Conservation (phyloP, 2,797 vertebrate genomes). For the Cuculus canorus region DNA sequence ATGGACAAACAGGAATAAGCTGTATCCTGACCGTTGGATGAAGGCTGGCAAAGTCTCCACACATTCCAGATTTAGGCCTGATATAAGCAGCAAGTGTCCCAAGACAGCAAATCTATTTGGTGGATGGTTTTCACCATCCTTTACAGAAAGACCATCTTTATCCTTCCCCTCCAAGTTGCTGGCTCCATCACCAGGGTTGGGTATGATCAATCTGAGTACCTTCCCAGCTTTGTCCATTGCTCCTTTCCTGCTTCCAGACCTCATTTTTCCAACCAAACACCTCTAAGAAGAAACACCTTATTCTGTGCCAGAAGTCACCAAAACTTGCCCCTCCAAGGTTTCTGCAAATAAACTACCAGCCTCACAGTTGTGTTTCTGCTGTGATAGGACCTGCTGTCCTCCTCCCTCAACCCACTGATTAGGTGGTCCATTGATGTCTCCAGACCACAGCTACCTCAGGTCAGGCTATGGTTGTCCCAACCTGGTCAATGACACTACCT, state of each 20-base stretch:
- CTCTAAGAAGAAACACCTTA: background rate
- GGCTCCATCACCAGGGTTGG: background rate
- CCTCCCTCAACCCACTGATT: background rate
- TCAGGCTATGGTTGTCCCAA: background rate
- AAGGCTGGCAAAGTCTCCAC: background rate
- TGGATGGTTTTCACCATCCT: background rate
- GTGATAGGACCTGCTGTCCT: background rate
- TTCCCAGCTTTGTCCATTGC: background rate
- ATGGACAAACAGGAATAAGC: background rate
- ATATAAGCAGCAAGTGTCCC: background rate
- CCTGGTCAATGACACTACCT: background rate
- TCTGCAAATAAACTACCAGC: background rate
- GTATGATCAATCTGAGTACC: background rate
- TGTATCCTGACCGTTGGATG: background rate
- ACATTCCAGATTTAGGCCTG: background rate
- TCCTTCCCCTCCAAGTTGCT: background rate
- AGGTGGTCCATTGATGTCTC: background rate
- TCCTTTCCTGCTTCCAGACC: background rate
- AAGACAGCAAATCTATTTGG: background rate
- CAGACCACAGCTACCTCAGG: background rate
- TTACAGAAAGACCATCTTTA: background rate
- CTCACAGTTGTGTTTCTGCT: rapidly evolving
- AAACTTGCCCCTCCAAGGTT: background rate
- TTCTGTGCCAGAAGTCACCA: background rate
- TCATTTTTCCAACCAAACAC: background rate